These are phyloP conservation scores for Gastrophryne carolinensis DNA, from an alignment of 2,797 vertebrate genomes.

Conservation along the genomic window DNA sequence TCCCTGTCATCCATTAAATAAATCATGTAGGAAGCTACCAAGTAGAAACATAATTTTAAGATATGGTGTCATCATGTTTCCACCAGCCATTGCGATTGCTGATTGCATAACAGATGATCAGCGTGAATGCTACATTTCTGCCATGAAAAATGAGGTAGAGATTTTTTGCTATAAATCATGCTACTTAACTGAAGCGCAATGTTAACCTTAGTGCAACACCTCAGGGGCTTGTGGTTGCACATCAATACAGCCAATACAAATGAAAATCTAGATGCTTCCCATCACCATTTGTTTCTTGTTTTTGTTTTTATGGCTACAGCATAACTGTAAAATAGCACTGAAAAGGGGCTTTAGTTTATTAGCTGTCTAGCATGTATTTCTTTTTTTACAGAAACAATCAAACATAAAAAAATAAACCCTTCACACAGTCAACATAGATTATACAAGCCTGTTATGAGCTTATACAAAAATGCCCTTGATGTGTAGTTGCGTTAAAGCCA, in stretches of 20 bases:
- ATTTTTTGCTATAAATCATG: constrained; percentile 34
- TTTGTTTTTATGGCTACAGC: background rate
- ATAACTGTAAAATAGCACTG: no score
- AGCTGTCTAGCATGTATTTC: no score
- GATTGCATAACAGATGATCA: constrained; percentile 1
- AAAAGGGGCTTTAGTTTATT: no score
- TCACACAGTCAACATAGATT: no score
- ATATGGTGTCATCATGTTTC: background rate
- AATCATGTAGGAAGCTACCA: background rate
- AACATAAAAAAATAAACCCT: no score
- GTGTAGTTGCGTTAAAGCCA: no score
- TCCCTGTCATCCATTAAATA: constrained; percentile 7
- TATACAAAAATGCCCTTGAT: no score
- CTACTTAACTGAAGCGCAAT: constrained; percentile 23
- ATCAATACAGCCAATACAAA: constrained; percentile 22
- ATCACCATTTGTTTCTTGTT: background rate
- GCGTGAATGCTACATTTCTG: constrained; percentile 11
- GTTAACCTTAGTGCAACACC: constrained; percentile 28
- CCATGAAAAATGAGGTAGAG: constrained; percentile 28
- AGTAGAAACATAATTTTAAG: constrained; percentile 35
- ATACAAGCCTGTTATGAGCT: no score
- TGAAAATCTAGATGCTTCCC: constrained; percentile 16
- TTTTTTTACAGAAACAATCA: no score
- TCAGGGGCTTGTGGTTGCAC: constrained; percentile 4
- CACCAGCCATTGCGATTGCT: background rate